Percentiles rank a stretch among this genome's conserved stretches.
These are phyloP conservation scores for Trissolcus brochymenae DNA, from an alignment of 2,888 invertebrate species.

Conservation along the genomic window DNA sequence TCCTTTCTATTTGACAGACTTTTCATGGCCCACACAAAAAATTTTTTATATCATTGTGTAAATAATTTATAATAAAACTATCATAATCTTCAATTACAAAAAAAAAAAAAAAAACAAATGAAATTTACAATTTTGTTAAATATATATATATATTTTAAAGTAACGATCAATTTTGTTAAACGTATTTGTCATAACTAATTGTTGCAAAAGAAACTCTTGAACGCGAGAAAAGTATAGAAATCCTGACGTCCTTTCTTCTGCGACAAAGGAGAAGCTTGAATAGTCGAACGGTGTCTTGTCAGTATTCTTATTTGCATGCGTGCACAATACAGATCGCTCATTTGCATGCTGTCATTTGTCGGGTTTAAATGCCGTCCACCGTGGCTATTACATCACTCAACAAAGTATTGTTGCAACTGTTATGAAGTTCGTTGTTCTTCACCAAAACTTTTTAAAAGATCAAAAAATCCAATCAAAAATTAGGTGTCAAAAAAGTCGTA, in stretches of 20 bases:
- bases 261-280: slow-evolving; percentile 28
- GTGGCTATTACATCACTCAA: slow-evolving; percentile 20
- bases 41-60: no score
- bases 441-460: neutral
- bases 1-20: neutral
- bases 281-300: slow-evolving; percentile 16
- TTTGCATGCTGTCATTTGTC: slow-evolving; percentile 27
- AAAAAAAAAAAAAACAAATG: no score
- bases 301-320: slow-evolving; percentile 35
- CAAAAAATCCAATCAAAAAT: neutral
- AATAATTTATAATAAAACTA: no score
- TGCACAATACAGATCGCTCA: slow-evolving; percentile 26
- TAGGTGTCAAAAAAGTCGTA: neutral
- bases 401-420: slow-evolving; percentile 16
- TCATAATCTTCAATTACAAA: no score
- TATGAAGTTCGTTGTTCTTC: slow-evolving; percentile 14
- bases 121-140: no score
- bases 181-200: slow-evolving; percentile 38
- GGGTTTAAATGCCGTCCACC: slow-evolving; percentile 15
- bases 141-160: neutral
- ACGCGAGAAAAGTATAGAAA: slow-evolving; percentile 36
- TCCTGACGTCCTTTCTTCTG: slow-evolving; percentile 24
- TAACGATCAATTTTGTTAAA: slow-evolving; percentile 9
- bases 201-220: slow-evolving; percentile 33
- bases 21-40: no score